phyloP scores from a whole-genome alignment of 2,888 invertebrate genomes.

The Drosophila rellima region DNA sequence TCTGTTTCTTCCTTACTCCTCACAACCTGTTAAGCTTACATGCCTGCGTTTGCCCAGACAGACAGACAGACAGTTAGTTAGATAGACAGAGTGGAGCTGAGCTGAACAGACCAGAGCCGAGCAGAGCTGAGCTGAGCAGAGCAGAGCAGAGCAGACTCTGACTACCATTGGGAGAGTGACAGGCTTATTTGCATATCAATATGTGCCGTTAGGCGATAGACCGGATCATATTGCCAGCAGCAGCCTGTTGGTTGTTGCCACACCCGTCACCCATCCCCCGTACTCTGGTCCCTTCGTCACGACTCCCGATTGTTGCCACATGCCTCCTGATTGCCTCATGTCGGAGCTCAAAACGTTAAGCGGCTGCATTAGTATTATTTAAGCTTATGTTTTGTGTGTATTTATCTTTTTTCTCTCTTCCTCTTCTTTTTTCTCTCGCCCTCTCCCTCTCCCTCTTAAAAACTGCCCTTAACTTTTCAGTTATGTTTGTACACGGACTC shows the following conservation, averaged over 20 bases:
- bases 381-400: conserved; percentile 18
- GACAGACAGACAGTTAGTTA: conserved; percentile 38
- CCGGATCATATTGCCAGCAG: conserved; percentile 5
- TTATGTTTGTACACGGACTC: conserved; percentile 5
- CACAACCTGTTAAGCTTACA: conserved; percentile 34
- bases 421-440: background rate
- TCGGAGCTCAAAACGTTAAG: conserved; percentile 40
- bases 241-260: conserved; percentile 6
- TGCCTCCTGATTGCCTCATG: conserved; percentile 8
- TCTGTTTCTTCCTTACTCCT: conserved; percentile 4
- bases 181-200: conserved; percentile 76
- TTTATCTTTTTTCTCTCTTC: background rate
- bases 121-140: background rate
- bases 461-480: background rate
- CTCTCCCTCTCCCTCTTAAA: background rate
- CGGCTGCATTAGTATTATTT: conserved; percentile 45
- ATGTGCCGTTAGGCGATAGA: conserved; percentile 46
- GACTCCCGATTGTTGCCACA: background rate
- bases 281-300: too few relatives aligned
- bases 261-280: background rate
- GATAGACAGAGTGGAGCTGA: conserved; percentile 20
- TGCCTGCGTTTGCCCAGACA: conserved; percentile 37
- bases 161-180: conserved; percentile 32
- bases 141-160: background rate
- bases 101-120: too few relatives aligned